Base-by-base conservation (phyloP, 2,113 vertebrate species). In the Peucedramus taeniatus region DNA sequence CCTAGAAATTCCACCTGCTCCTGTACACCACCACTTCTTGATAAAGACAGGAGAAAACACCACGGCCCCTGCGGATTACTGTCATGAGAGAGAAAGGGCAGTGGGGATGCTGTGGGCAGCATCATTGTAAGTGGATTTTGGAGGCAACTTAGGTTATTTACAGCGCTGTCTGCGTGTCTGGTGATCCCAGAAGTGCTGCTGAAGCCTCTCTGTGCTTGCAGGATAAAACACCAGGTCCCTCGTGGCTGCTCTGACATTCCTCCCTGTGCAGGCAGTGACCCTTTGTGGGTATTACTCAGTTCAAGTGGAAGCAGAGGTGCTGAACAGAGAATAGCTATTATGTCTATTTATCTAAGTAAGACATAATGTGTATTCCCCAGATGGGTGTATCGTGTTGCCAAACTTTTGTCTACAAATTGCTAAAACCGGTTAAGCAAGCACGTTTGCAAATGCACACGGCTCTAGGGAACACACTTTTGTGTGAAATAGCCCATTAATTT, bases 401-500 rank as follows among this genome's bases (percentile, higher is more conserved):
- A 83, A 83, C 85, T 94, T 96, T 94, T 79, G 74, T 49, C 57
- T 49, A 26, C 92, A 94, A 89, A 93, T 86, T 78, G 83, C 85
- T 83, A 10, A 59, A 27, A 61, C 75, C 47, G 3, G 95, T 95
- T 94, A 42, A 37, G 82, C 79, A 49, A 51, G 93, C 87, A 27
- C 31, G 64, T 56, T 47, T 91, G 50, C 87, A 61, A 89, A 81
- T 24, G 72, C 78, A 21, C 81, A 3, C 2, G 47, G 40, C 97
- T 84, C 93, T 6, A 3, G 85, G 92, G 97, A 97, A 31, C 6
- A 2, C 30, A 82, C 63, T 82, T 68, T 56, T 49, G 51, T 74
- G 26, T 68, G 66, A 95, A 93, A 90, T 60, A 93, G 94, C 69
- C 94, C 93, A 53, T 97, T 97, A 93, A 96, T 97, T 89, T 94